These are phyloP conservation scores for Procambarus virginalis DNA, from an alignment of 1,140 invertebrate genomes.

Conservation along the genomic window DNA sequence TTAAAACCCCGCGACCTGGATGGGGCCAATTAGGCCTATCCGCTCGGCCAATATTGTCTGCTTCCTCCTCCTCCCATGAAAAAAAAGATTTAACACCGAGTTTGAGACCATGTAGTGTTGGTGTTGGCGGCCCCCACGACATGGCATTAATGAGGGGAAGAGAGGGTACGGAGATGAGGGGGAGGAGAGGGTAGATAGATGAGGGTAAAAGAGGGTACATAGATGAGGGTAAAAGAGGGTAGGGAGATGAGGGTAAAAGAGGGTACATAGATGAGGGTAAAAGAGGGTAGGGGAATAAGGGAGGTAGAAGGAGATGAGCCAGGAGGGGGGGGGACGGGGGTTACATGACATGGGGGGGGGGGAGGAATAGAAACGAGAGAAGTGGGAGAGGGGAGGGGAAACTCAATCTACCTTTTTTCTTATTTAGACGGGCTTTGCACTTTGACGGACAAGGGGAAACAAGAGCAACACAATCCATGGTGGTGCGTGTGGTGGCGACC, in stretches of 20 bases:
- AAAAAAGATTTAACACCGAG: slow-evolving; percentile 17
- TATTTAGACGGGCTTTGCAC: not conserved
- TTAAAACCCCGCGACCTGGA: not conserved
- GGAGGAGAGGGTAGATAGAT: not conserved
- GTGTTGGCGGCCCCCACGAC: slow-evolving; percentile 3
- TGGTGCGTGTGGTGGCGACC: slow-evolving; percentile 5
- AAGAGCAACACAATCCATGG: slow-evolving; percentile 18
- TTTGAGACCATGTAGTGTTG: slow-evolving; percentile 1
- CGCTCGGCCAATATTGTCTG: not conserved
- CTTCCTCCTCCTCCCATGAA: not conserved
- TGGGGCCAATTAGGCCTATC: not conserved
- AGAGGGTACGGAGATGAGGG: not conserved
- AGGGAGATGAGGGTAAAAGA: not conserved
- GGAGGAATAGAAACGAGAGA: too few relatives aligned
- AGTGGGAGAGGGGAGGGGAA: slow-evolving; percentile 7
- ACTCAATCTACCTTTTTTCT: slow-evolving; percentile 13
- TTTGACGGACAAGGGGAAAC: slow-evolving; percentile 33
- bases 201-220: not conserved
- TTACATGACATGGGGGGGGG: not conserved
- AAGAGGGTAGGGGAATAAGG: too few relatives aligned
- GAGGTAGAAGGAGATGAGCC: too few relatives aligned
- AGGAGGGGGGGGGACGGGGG: not conserved
- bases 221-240: not conserved
- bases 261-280: not conserved
- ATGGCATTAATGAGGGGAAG: slow-evolving; percentile 16